Base-by-base conservation (phyloP, 2,888 invertebrate genomes). In the Tenthredo notha region DNA sequence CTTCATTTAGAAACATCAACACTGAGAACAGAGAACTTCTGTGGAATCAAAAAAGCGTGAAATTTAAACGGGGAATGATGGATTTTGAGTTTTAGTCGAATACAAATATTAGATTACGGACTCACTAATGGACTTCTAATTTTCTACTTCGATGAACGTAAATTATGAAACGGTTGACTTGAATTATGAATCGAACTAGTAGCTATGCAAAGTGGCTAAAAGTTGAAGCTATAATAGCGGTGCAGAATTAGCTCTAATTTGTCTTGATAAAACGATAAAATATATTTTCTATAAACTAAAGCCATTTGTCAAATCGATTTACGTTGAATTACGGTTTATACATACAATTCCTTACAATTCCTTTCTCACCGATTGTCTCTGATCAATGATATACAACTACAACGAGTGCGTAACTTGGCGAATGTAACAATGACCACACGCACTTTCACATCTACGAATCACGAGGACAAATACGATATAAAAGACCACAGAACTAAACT, bases 381-480 rank as follows among this genome's bases (percentile, higher is more conserved):
- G 77, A 77, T 77, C 77, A 54, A 77, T 77, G 25, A 33, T 25
- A 18, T 50, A 50, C 77, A 21, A 33, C 77, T 77, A 77, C 40
- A 29, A 33, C 25, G 15, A 18, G 25, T 77, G 50, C 47, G 75
- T 50, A 50, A 21, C 29, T 18, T 50, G 47, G 50, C 77, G 50
- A 77, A 40, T 25, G 33, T 50, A 83, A 83, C 67, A 83, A 83
- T 43, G 67, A 83, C 21, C 70, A 70, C 83, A 83, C 47, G 67
- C 25, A 67, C 83, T 82, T 82, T 82, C 82, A 82, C 82, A 58
- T 78, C 65, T 82, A 50, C n/a, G 80, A 9, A 43, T n/a, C 25
- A 50, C 47, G 83, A 7, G 18, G n/a, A 80, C 43, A 61, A 43
- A 47, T 74, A 80, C 80, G 67, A 40, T 15, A 15, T 29, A 47